Conservation (phyloP, 2,113 vertebrate species). For the Cariama cristata region DNA sequence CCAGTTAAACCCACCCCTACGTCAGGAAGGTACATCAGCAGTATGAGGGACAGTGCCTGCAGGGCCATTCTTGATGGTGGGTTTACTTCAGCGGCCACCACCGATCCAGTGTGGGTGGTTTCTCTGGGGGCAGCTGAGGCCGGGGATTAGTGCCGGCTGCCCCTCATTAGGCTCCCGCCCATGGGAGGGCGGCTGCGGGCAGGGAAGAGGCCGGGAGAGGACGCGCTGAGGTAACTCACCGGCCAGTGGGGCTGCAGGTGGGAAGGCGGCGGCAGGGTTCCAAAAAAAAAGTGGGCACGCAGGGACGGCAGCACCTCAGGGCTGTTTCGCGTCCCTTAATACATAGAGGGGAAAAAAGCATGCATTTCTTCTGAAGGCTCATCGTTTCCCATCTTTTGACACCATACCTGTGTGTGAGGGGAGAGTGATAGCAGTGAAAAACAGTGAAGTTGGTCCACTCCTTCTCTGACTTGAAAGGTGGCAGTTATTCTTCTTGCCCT, state of each 20-base stretch:
- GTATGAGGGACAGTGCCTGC: too few species aligned
- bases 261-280: not conserved
- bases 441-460: not conserved
- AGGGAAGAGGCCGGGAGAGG: not conserved
- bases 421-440: not conserved
- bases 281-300: too few species aligned
- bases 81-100: not conserved
- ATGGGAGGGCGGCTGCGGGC: rapidly evolving
- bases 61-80: rapidly evolving
- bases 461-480: not conserved
- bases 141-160: rapidly evolving
- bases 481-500: not conserved
- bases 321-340: not conserved
- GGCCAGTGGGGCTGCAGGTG: too few species aligned
- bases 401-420: rapidly evolving
- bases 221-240: rapidly evolving
- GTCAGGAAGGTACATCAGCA: rapidly evolving
- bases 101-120: rapidly evolving
- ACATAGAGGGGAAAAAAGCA: rapidly evolving
- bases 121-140: not conserved
- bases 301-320: not conserved
- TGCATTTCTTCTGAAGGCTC: not conserved
- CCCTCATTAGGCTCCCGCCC: rapidly evolving
- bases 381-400: rapidly evolving
- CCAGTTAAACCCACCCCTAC: rapidly evolving